Evolutionary conservation across 92 coral and sea anemone genomes (phyloP), one percentile per base, ranked within the genome.

Genomic region (Phenganax marumi): DNA sequence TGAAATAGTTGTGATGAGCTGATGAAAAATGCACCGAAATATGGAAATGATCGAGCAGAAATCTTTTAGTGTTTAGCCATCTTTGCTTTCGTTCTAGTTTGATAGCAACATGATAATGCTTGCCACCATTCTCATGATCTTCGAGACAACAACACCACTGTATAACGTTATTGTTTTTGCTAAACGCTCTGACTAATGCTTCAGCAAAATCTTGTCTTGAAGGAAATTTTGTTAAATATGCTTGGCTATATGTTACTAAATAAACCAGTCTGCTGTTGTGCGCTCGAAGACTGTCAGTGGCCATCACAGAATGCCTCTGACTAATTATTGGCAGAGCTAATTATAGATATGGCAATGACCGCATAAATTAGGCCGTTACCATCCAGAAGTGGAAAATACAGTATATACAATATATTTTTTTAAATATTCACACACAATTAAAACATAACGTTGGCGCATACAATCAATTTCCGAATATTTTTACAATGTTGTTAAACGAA

Each of bases 21-120:
- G 68, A 66, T 9, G 87, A 85, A 23, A 85, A 79, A 73, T 85
- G 86, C 24, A 85, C 80, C 13, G 86, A 82, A 26, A 82, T 56
- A n/a, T 60, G 10, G 21, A 49, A 70, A 23, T 49, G 12, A n/a
- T 60, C 66, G 7, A 60, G 4, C 66, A 60, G 14, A 26, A 60
- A 60, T 17, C 10, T 60, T 26, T 71, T 68, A 68, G 39, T 2
- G 24, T 68, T 68, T 2, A 68, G 74, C 74, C 51, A 68, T 68
- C 50, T 3, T 68, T 68, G 74, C 23, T 48, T 68, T 68, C 4
- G 8, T 68, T 33, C 23, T 4, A 68, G 74, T 19, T 68, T 68
- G 18, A 68, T 68, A 13, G 74, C 74, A 25, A 68, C 5, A 14
- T 24, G 74, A 48, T 68, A 68, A 68, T 68, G 74, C 51, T 68